Evolutionary conservation across 2,797 vertebrate species (phyloP), one percentile per base, ranked within the genome.

Genomic region (Enteromius viviparus): DNA sequence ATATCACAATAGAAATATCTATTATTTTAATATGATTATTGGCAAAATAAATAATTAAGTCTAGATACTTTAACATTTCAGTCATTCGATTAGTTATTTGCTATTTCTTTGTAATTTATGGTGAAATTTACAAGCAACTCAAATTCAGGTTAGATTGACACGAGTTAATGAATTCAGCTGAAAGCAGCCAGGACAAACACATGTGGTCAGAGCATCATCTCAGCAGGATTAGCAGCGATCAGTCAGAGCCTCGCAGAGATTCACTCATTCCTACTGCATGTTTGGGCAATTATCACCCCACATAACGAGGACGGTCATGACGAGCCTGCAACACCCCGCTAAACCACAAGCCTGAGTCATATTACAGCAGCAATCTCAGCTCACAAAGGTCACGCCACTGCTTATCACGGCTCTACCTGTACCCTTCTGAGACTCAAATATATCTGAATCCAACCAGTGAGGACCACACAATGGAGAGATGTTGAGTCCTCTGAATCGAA

Each of bases 251-350:
- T 62, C 26, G 8, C 14, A 17, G 23, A 32, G 66, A 80, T 60
- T 70, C 66, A 60, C 55, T 72, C 29, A 51, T 64, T 81, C 55
- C 58, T 65, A 12, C 42, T 74, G 80, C 70, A 82, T 65, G 79
- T 80, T 53, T 86, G 65, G 82, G 65, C 72, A 80, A 51, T 83
- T 86, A 75, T 82, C 42, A 64, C 29, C 42, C 58, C 68, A 53
- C 15, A n/a, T 51, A 84, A 75, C 17, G 47, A 64, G 47, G 1
- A 26, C 53, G 60, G 58, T 60, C 66, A 60, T 70, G 66, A 68
- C 29, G 10, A 58, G 29, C 65, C 65, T 42, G n/a, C 34, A 70
- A 58, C 55, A 70, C 65, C 34, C 78, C 1, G 23, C 65, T 71
- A 71, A 80, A 60, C 68, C 78, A 42, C 34, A 6, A 42, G 65